These are phyloP conservation scores for Melierax canorus DNA, from an alignment of 2,113 vertebrate genomes.

Conservation along the genomic window DNA sequence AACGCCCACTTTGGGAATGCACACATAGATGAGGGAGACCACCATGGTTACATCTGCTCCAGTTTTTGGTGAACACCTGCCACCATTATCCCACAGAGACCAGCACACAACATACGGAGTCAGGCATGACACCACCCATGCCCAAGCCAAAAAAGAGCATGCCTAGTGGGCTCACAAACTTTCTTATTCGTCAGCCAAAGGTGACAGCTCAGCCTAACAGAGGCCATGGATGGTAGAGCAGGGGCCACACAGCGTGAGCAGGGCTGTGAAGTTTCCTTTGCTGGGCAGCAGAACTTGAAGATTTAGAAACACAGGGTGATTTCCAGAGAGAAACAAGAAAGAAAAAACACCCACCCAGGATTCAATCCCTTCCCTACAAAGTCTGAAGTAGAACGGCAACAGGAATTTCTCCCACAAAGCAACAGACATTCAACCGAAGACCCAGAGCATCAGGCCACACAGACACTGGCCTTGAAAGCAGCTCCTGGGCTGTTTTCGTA, in stretches of 20 bases:
- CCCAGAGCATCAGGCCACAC: neutral
- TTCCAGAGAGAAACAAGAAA: neutral
- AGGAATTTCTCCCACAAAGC: neutral
- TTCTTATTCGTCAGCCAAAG: neutral
- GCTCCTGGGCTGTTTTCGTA: neutral
- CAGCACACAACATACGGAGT: accelerated
- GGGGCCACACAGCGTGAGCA: neutral
- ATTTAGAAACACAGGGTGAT: neutral
- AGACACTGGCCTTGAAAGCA: neutral
- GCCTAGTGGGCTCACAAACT: accelerated
- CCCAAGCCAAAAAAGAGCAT: neutral
- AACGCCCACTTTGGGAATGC: neutral
- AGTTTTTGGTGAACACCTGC: neutral
- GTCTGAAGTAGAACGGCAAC: neutral
- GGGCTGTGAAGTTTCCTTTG: neutral
- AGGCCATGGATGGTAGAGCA: neutral
- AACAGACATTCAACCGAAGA: neutral
- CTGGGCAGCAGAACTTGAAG: neutral
- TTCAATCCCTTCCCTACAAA: neutral
- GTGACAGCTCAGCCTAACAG: neutral
- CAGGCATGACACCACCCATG: neutral
- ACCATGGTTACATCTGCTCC: neutral
- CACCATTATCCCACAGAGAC: neutral
- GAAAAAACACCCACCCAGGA: neutral
- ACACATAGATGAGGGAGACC: neutral